These are phyloP conservation scores for Procambarus virginalis DNA, from an alignment of 1,140 invertebrate genomes.

Conservation along the genomic window DNA sequence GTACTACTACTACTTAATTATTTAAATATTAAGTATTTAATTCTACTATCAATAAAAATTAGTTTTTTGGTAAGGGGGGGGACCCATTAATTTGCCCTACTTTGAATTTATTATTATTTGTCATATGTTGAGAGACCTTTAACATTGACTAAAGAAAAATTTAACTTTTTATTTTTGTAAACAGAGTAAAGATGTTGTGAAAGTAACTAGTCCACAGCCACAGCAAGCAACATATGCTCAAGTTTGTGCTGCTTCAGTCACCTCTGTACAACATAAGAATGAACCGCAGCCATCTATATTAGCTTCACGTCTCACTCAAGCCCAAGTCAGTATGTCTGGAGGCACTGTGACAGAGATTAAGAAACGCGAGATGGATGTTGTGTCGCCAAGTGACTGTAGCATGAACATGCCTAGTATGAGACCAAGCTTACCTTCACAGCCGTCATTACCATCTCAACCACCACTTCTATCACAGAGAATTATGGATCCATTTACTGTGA, in stretches of 20 bases:
- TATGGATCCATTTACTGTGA: conserved; percentile 48
- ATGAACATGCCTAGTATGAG: not conserved
- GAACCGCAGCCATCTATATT: conserved; percentile 60
- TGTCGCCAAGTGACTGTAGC: conserved; percentile 53
- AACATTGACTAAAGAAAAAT: not conserved
- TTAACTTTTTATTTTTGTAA: not conserved
- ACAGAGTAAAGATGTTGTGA: conserved; percentile 20
- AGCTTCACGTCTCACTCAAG: conserved; percentile 55
- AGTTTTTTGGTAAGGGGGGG: too few relatives aligned
- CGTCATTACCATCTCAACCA: conserved; percentile 19
- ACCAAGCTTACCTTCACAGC: not conserved
- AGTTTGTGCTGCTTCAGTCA: conserved; percentile 61
- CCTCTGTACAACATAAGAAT: conserved; percentile 43
- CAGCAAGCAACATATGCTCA: conserved; percentile 61
- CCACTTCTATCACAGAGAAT: conserved; percentile 27
- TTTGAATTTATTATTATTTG: too few relatives aligned
- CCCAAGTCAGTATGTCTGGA: conserved; percentile 49
- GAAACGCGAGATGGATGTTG: conserved; percentile 58
- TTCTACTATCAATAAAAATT: too few relatives aligned
- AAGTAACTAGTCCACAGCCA: conserved; percentile 20
- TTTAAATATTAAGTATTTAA: too few relatives aligned
- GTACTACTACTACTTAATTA: too few relatives aligned
- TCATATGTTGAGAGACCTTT: too few relatives aligned
- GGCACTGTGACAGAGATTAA: conserved; percentile 58
- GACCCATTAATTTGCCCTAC: too few relatives aligned